Evolutionary conservation across 2,888 invertebrate species (phyloP).

Genomic region (Coenonympha glycerion): DNA sequence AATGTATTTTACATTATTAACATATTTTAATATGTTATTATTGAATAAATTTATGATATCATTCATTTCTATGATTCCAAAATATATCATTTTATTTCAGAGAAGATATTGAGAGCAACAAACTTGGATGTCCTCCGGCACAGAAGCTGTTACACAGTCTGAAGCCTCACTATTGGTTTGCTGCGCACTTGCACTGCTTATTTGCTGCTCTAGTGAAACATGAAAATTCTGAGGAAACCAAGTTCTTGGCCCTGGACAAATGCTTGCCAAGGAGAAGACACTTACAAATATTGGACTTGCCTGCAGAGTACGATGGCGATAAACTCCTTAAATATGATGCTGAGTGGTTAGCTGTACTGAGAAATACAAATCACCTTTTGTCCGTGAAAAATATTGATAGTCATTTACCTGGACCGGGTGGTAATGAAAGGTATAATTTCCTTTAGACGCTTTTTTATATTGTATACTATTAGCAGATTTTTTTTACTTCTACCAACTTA

Average conservation of each 20-base stretch:
- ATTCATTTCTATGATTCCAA: too few relatives aligned
- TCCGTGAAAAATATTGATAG: constrained; percentile 80
- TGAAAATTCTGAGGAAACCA: constrained; percentile 75
- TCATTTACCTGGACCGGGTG: constrained; percentile 89
- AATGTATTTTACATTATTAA: too few relatives aligned
- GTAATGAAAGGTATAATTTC: constrained; percentile 82
- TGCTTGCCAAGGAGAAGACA: constrained; percentile 92
- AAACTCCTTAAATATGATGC: constrained; percentile 84
- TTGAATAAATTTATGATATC: too few relatives aligned
- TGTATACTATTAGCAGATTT: not conserved
- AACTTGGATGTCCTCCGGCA: constrained; percentile 91
- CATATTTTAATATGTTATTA: too few relatives aligned
- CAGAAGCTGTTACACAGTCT: constrained; percentile 87
- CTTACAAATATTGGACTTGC: constrained; percentile 86
- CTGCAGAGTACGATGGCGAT: constrained; percentile 71
- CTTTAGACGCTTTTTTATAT: too few relatives aligned
- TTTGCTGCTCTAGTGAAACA: constrained; percentile 93
- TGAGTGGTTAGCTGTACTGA: constrained; percentile 95
- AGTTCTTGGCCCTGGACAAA: constrained; percentile 97
- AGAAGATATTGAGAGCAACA: constrained; percentile 86
- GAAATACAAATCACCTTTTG: constrained; percentile 90
- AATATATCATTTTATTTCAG: constrained; percentile 47
- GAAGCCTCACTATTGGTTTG: constrained; percentile 95
- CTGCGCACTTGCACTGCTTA: constrained; percentile 97
- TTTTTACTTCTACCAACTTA: too few relatives aligned